Evolutionary conservation across 2,888 invertebrate genomes (phyloP).

Genomic region (Coelinius sp.): DNA sequence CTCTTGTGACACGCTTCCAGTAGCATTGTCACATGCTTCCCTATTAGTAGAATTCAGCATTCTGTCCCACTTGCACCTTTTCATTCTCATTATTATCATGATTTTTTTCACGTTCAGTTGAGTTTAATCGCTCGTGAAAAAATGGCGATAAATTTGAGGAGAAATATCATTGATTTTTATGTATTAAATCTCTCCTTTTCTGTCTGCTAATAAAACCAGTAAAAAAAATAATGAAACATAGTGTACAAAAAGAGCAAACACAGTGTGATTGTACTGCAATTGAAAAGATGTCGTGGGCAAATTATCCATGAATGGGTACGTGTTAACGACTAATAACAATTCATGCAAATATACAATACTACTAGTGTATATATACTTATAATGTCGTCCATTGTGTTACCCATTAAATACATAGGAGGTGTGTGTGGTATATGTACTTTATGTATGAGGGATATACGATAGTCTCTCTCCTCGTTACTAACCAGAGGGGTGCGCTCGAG

Average conservation of each 20-base stretch:
- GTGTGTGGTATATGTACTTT: neutral
- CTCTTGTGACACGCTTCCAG: neutral
- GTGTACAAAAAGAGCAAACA: constrained; percentile 16
- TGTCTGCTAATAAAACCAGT: neutral
- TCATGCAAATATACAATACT: constrained; percentile 55
- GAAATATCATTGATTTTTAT: constrained; percentile 30
- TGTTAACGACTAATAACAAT: constrained; percentile 60
- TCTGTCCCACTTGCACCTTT: neutral
- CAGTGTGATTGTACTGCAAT: neutral
- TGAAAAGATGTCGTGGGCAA: constrained; percentile 40
- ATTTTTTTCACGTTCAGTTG: constrained; percentile 32
- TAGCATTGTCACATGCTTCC: constrained; percentile 16
- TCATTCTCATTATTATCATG: neutral
- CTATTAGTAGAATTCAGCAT: constrained; percentile 23
- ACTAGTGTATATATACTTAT: constrained; percentile 21
- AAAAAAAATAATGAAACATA: neutral
- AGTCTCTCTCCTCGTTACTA: constrained; percentile 13
- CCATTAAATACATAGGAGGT: constrained; percentile 23
- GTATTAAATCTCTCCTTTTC: neutral
- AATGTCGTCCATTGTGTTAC: constrained; percentile 31
- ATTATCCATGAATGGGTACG: constrained; percentile 45
- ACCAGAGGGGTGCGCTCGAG: constrained; percentile 45
- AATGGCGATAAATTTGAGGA: constrained; percentile 40
- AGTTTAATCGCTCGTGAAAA: constrained; percentile 50
- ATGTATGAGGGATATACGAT: neutral